These are phyloP conservation scores for Campylomormyrus tamandua DNA, from an alignment of 2,113 vertebrate genomes.

Conservation along the genomic window DNA sequence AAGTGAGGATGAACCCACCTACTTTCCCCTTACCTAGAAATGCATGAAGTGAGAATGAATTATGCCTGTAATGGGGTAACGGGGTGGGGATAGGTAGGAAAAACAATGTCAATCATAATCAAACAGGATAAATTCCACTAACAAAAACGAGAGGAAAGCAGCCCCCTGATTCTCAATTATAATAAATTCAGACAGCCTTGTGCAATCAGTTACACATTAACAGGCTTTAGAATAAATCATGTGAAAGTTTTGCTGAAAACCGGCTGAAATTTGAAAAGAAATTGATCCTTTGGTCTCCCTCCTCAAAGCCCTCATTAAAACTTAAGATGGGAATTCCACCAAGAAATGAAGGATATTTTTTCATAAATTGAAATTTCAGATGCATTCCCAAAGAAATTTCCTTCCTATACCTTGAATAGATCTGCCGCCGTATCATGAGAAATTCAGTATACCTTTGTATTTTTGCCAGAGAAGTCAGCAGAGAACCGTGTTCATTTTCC, in stretches of 20 bases:
- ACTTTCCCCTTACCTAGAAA: slow-evolving; percentile 94
- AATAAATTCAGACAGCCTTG: background rate
- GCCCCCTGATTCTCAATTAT: background rate
- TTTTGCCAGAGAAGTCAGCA: background rate
- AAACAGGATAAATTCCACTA: slow-evolving; percentile 52
- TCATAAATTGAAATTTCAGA: background rate
- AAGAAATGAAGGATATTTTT: background rate
- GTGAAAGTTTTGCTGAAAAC: background rate
- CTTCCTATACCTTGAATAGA: background rate
- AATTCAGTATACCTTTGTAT: background rate
- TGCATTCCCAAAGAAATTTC: background rate
- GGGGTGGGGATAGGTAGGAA: slow-evolving; percentile 51
- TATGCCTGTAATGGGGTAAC: slow-evolving; percentile 84
- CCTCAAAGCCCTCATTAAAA: background rate
- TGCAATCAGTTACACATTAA: background rate
- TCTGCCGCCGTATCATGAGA: background rate
- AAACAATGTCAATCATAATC: slow-evolving; percentile 67
- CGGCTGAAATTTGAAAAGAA: background rate
- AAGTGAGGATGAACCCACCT: slow-evolving; percentile 31
- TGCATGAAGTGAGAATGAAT: slow-evolving; percentile 90
- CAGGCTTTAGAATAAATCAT: background rate
- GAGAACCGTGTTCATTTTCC: background rate
- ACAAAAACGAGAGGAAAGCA: slow-evolving; percentile 11
- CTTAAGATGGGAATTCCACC: background rate
- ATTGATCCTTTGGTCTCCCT: background rate